These are phyloP conservation scores for Synergus gifuensis DNA, from an alignment of 2,888 invertebrate genomes.

Conservation along the genomic window DNA sequence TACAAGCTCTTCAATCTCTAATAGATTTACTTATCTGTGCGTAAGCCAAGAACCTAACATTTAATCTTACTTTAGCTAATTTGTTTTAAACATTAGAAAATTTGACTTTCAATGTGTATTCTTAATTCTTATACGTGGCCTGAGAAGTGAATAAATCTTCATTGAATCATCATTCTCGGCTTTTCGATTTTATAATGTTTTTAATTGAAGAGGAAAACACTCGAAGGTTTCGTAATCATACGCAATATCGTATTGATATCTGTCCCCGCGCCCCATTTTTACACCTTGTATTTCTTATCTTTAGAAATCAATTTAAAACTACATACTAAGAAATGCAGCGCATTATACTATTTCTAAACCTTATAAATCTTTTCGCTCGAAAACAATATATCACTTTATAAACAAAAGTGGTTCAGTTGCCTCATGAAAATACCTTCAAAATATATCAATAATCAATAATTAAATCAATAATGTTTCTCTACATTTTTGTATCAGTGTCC, in stretches of 20 bases:
- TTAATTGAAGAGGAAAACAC: neutral
- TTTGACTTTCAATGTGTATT: conserved; percentile 36
- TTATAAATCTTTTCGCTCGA: neutral
- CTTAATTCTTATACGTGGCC: conserved; percentile 38
- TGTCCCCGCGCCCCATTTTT: neutral
- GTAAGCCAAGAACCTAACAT: neutral
- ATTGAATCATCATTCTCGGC: conserved; percentile 16
- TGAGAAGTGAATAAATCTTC: conserved; percentile 28
- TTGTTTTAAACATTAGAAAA: conserved; percentile 32
- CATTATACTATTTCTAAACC: too few relatives aligned
- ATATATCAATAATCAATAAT: too few relatives aligned
- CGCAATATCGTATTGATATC: neutral
- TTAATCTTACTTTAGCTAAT: conserved; percentile 24
- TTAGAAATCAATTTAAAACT: neutral
- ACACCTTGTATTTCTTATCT: neutral
- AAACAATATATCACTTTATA: neutral
- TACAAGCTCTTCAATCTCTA: conserved; percentile 1
- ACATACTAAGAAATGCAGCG: neutral
- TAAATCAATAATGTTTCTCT: neutral
- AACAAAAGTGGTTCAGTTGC: neutral
- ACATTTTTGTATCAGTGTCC: neutral
- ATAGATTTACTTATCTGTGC: conserved; percentile 6
- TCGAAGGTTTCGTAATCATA: neutral
- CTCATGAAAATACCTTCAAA: neutral
- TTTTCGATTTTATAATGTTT: neutral